Evolutionary conservation across 2,113 vertebrate genomes (phyloP), one percentile per base, ranked within the genome.

Genomic region (Lasiurus borealis): DNA sequence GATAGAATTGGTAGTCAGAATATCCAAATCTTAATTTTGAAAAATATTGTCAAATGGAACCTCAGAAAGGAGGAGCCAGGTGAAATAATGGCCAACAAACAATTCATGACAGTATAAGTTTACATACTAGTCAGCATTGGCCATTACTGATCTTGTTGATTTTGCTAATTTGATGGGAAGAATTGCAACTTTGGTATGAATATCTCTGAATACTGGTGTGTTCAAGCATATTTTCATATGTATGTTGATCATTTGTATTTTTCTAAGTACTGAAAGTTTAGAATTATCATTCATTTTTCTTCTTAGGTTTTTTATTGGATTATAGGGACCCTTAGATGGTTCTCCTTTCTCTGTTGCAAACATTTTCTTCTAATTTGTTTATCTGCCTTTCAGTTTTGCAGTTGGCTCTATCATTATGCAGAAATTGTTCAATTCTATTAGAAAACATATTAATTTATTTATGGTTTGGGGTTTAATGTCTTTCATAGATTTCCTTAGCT

Each of bases 371-470:
- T n/a, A n/a, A n/a, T n/a, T 16, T 69, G 8, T 73, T 86, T 86
- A 75, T 1, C 62, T 84, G 36, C 2, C n/a, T 86, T 86, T 85
- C 31, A 73, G 83, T 3, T 92, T 76, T 89, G 36, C 19, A 54
- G 23, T 27, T 57, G 27, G n/a, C 86, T 75, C 6, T 82, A 82
- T 69, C 25, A 62, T 62, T 88, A 29, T 62, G 36, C 25, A 80
- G 18, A 88, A 76, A 68, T 52, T 59, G 8, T 66, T 48, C 62
- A 66, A 85, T 86, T 91, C 86, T 66, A 34, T 73, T 92, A 86
- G 31, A 64, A 94, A 90, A 88, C 57, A 23, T 2, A 27, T 54
- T 82, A 31, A n/a, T 59, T 36, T 75, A 89, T 77, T 72, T 15
- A 59, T 48, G 6, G 16, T 15, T 85, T 84, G 18, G 6, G 18